These are phyloP conservation scores for Tridacna crocea DNA, from an alignment of 2,888 invertebrate species.

Conservation along the genomic window DNA sequence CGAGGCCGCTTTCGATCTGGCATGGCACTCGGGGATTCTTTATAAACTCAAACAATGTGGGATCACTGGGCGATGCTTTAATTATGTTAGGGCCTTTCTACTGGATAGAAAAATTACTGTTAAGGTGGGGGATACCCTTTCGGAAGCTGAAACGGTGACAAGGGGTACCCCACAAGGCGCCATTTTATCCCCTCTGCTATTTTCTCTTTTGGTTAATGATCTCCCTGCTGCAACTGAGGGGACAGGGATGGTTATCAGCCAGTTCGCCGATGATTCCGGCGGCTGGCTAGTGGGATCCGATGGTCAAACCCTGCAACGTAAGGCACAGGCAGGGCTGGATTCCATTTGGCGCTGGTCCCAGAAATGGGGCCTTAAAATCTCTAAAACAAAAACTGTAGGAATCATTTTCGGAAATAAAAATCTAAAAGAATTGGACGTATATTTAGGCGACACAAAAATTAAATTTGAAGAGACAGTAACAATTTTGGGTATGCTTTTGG, in stretches of 20 bases:
- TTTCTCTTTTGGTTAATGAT: constrained; percentile 30
- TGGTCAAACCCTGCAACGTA: constrained; percentile 15
- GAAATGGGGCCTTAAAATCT: constrained; percentile 37
- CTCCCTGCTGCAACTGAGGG: constrained; percentile 23
- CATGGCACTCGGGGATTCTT: constrained; percentile 30
- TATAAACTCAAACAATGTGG: constrained; percentile 32
- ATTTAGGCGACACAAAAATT: constrained; percentile 11
- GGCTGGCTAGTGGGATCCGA: constrained; percentile 37
- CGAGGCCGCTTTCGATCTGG: constrained; percentile 5
- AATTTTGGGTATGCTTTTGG: constrained; percentile 21
- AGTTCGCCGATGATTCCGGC: constrained; percentile 39
- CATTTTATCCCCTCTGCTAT: constrained; percentile 30
- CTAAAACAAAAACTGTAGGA: constrained; percentile 28
- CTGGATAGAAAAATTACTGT: constrained; percentile 23
- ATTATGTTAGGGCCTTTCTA: constrained; percentile 29
- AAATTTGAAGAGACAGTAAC: constrained; percentile 9
- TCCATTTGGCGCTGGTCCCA: constrained; percentile 33
- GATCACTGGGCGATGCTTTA: constrained; percentile 31
- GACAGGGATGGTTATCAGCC: constrained; percentile 28
- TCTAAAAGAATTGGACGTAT: constrained; percentile 2
- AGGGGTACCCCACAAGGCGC: constrained; percentile 26
- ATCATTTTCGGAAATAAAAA: constrained; percentile 12
- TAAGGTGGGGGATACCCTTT: constrained; percentile 17
- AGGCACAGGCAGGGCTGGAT: constrained; percentile 29
- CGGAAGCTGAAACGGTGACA: not conserved